Evolutionary conservation across 2,888 invertebrate genomes (phyloP).

Genomic region (Tanaodytes sp.): DNA sequence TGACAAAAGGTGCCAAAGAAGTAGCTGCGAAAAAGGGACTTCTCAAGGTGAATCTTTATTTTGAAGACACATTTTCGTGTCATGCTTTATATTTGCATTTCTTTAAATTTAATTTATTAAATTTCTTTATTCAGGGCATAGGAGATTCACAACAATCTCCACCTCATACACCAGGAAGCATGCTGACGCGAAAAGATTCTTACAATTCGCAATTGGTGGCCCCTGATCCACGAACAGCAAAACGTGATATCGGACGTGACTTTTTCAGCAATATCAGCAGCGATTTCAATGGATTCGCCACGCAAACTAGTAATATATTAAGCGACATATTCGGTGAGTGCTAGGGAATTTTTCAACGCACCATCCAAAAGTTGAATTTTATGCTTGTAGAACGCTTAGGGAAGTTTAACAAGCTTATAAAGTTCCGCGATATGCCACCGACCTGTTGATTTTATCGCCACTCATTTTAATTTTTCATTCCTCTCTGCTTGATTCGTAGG

Average conservation of each 20-base stretch:
- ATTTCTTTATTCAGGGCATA: conserved; percentile 73
- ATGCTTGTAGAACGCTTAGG: conserved; percentile 34
- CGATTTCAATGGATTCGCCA: conserved; percentile 93
- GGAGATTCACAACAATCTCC: conserved; percentile 73
- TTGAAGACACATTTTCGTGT: too few relatives aligned
- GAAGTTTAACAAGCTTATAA: conserved; percentile 9
- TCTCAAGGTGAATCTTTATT: conserved; percentile 81
- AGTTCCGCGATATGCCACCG: too few relatives aligned
- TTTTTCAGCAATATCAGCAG: conserved; percentile 93
- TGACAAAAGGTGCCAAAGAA: conserved; percentile 93
- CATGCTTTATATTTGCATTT: too few relatives aligned
- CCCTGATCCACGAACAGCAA: conserved; percentile 74
- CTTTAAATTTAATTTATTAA: too few relatives aligned
- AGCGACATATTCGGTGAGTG: conserved; percentile 87
- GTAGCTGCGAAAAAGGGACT: conserved; percentile 90
- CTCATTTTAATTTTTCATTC: neutral
- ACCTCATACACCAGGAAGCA: conserved; percentile 61
- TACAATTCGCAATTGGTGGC: conserved; percentile 78
- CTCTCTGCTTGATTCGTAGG: conserved; percentile 59
- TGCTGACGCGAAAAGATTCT: conserved; percentile 75
- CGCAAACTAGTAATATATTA: conserved; percentile 94
- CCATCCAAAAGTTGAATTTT: neutral
- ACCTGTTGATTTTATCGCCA: too few relatives aligned
- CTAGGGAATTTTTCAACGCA: neutral
- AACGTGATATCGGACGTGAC: conserved; percentile 80